phyloP scores from a whole-genome alignment of 1,140 invertebrate genomes.

The Platyscapa corneri region DNA sequence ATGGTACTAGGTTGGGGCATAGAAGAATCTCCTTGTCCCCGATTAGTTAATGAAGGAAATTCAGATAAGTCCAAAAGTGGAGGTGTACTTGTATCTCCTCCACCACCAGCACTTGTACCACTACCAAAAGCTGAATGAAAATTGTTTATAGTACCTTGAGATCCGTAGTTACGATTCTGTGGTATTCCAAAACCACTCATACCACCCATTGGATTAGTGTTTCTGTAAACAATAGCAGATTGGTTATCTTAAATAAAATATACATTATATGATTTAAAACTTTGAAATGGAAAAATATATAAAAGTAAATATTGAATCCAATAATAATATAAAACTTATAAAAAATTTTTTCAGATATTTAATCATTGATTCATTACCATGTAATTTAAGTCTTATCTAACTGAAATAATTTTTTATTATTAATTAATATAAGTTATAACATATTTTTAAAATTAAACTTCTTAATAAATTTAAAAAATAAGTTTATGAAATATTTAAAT shows the following conservation, averaged over 20 bases:
- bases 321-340: too few relatives aligned
- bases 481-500: too few relatives aligned
- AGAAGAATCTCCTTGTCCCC: constrained; percentile 83
- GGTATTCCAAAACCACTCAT: constrained; percentile 79
- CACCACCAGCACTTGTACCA: constrained; percentile 74
- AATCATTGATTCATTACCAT: too few relatives aligned
- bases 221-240: constrained; percentile 67
- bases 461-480: too few relatives aligned
- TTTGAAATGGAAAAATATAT: not conserved
- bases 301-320: too few relatives aligned
- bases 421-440: too few relatives aligned
- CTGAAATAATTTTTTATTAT: too few relatives aligned
- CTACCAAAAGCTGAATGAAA: constrained; percentile 86
- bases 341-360: too few relatives aligned
- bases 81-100: constrained; percentile 84
- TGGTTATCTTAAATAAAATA: not conserved
- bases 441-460: too few relatives aligned
- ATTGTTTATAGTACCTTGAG: constrained; percentile 78
- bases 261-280: not conserved
- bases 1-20: constrained; percentile 86
- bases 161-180: constrained; percentile 80
- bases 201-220: constrained; percentile 78
- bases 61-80: constrained; percentile 90
- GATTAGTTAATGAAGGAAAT: constrained; percentile 91
- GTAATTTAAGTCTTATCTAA: too few relatives aligned